Conservation (phyloP, 1,140 invertebrate genomes). For the Saccostrea echinata region DNA sequence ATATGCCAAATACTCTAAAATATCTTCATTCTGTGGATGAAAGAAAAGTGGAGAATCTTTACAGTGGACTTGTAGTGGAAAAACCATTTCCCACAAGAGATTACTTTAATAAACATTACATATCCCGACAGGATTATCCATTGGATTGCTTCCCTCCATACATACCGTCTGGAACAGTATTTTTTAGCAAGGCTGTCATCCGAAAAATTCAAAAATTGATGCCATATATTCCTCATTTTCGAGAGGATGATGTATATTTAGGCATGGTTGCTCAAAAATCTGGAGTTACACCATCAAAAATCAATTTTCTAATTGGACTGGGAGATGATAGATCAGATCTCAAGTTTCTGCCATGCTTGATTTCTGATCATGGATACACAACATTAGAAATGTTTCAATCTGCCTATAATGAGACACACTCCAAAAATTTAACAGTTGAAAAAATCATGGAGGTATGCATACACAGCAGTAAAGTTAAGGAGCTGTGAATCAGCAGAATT, state of each 20-base stretch:
- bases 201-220: constrained; percentile 28
- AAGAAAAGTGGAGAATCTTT: not conserved
- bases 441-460: not conserved
- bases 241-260: constrained; percentile 48
- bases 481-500: not conserved
- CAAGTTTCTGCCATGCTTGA: not conserved
- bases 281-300: constrained; percentile 17
- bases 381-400: constrained; percentile 6
- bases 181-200: constrained; percentile 11
- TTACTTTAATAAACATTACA: constrained; percentile 42
- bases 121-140: constrained; percentile 46
- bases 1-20: constrained; percentile 15
- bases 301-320: constrained; percentile 13
- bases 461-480: not conserved
- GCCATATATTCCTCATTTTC: constrained; percentile 36
- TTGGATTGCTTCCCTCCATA: constrained; percentile 50
- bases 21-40: constrained; percentile 2
- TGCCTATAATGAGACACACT: not conserved
- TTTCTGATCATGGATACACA: constrained; percentile 17
- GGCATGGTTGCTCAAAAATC: constrained; percentile 47
- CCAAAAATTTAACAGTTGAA: constrained; percentile 9
- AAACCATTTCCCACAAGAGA: constrained; percentile 2
- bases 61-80: not conserved
- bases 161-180: constrained; percentile 40
- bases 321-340: not conserved